Percentiles rank a stretch among this genome's conserved stretches.
phyloP scores from a whole-genome alignment of 2,113 vertebrate species.

The Pelmatolapia mariae region DNA sequence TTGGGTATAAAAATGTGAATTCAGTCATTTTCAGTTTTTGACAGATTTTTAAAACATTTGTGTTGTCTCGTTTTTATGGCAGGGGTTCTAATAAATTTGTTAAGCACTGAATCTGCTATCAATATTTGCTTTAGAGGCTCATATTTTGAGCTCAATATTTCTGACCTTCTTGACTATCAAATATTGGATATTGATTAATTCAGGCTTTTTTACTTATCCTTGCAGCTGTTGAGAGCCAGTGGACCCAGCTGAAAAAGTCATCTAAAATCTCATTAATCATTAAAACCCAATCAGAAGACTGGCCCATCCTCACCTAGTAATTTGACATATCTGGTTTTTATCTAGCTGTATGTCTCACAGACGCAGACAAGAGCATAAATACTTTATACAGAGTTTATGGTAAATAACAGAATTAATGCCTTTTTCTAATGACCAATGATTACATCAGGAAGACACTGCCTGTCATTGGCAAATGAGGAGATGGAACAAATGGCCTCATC shows the following conservation, averaged over 20 bases:
- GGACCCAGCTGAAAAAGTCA: background rate
- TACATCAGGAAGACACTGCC: conserved; percentile 57
- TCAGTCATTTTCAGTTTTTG: background rate
- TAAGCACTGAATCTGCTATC: background rate
- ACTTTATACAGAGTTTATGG: conserved; percentile 36
- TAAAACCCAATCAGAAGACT: conserved; percentile 46
- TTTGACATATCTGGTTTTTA: conserved; percentile 49
- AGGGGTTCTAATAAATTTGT: background rate
- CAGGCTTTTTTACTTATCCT: background rate
- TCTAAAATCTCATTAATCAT: conserved; percentile 50
- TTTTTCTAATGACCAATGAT: conserved; percentile 60
- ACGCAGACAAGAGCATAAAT: conserved; percentile 36
- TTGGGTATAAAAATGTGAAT: background rate
- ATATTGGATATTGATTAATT: background rate
- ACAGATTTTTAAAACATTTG: background rate
- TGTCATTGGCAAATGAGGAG: conserved; percentile 51
- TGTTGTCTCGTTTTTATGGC: background rate
- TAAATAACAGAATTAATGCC: conserved; percentile 60
- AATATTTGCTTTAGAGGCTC: background rate
- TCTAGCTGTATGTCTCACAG: conserved; percentile 30
- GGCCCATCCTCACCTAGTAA: conserved; percentile 27
- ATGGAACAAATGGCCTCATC: conserved; percentile 40
- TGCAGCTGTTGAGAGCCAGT: background rate
- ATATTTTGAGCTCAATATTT: background rate
- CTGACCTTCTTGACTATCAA: background rate